These are phyloP conservation scores for Cactoblastis cactorum DNA, from an alignment of 2,888 invertebrate species.

Conservation along the genomic window DNA sequence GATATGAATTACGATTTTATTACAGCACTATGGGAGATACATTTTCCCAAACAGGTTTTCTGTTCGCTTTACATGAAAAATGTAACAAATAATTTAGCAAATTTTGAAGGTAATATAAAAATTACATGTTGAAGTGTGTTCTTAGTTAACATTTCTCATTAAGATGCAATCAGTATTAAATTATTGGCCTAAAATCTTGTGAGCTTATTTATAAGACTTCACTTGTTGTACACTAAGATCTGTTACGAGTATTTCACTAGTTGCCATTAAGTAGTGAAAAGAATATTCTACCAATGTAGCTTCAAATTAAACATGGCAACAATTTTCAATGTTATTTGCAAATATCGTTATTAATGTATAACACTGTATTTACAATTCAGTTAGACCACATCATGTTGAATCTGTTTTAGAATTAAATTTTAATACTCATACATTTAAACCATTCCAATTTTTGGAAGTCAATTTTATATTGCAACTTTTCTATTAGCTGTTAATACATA, in stretches of 20 bases:
- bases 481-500: slow-evolving; percentile 10
- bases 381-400: slow-evolving; percentile 28
- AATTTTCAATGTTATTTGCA: slow-evolving; percentile 23
- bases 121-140: slow-evolving; percentile 6
- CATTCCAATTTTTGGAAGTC: slow-evolving; percentile 52
- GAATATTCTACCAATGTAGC: too few relatives aligned
- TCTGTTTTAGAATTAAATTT: slow-evolving; percentile 58
- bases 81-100: background rate
- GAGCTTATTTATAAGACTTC: slow-evolving; percentile 61
- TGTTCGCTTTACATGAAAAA: background rate
- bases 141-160: background rate
- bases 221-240: slow-evolving; percentile 2
- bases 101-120: background rate
- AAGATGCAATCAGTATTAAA: slow-evolving; percentile 1
- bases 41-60: background rate
- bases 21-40: too few relatives aligned
- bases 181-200: slow-evolving; percentile 53
- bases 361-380: slow-evolving; percentile 3
- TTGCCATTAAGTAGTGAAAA: background rate
- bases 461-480: slow-evolving; percentile 22
- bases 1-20: too few relatives aligned
- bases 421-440: slow-evolving; percentile 67
- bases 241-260: background rate
- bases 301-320: background rate
- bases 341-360: background rate